These are phyloP conservation scores for Pangasius larnaudii DNA, from an alignment of 2,797 vertebrate genomes.

Conservation along the genomic window DNA sequence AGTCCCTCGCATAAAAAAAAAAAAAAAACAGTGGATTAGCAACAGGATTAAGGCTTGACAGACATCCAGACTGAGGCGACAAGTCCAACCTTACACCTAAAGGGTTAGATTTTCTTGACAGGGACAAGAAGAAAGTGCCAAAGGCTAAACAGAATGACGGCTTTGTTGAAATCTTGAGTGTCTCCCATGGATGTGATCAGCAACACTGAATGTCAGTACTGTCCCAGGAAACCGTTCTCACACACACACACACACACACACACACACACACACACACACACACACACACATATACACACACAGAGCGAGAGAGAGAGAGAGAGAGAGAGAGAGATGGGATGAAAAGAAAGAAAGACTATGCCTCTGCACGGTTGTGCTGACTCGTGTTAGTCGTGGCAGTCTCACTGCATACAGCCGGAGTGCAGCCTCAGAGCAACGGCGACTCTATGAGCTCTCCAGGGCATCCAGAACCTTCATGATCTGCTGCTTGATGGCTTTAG, in stretches of 20 bases:
- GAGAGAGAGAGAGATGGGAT: background rate
- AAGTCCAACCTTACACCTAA: slow-evolving; percentile 40
- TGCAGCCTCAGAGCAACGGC: background rate
- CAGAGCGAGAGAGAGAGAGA: background rate
- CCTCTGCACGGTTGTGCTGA: slow-evolving; percentile 34
- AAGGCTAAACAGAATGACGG: slow-evolving; percentile 30
- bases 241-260: background rate
- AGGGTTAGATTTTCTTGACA: slow-evolving; percentile 39
- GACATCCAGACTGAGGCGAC: slow-evolving; percentile 35
- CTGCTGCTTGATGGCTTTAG: slow-evolving; percentile 99
- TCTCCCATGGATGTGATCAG: slow-evolving; percentile 20
- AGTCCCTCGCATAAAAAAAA: slow-evolving; percentile 32
- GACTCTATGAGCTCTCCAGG: slow-evolving; percentile 89
- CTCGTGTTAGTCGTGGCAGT: slow-evolving; percentile 57
- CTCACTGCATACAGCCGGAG: slow-evolving; percentile 46
- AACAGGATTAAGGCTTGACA: slow-evolving; percentile 53
- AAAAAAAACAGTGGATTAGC: slow-evolving; percentile 29
- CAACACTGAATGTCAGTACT: slow-evolving; percentile 59
- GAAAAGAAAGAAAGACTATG: slow-evolving; percentile 1
- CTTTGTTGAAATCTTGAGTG: slow-evolving; percentile 7
- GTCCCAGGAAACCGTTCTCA: slow-evolving; percentile 53
- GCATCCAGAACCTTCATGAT: slow-evolving; percentile 99
- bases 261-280: background rate
- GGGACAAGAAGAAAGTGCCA: slow-evolving; percentile 39
- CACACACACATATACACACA: background rate